A percentile compares a stretch with the other conserved stretches of the same genome.
Evolutionary conservation across 2,888 invertebrate genomes (phyloP).

Genomic region (Acleris cristana): DNA sequence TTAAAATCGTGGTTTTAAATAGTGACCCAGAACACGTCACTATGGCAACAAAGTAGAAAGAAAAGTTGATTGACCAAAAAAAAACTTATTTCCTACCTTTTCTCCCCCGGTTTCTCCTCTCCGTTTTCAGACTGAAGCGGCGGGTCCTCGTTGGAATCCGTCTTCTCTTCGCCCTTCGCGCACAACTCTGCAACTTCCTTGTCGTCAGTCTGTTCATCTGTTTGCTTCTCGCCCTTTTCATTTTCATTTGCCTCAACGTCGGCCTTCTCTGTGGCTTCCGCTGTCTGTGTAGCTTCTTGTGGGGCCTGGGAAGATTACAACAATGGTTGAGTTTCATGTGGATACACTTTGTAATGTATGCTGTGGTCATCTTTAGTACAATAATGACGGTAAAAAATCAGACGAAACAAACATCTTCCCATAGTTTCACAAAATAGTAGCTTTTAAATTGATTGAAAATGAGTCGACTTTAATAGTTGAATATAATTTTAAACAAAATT

Average conservation of each 20-base stretch:
- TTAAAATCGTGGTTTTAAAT: too few species aligned
- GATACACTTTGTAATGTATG: too few species aligned
- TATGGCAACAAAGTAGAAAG: too few species aligned
- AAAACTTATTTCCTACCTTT: slow-evolving; percentile 53
- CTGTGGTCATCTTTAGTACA: not conserved
- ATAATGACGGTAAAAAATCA: too few species aligned
- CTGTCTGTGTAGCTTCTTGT: not conserved
- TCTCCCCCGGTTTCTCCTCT: slow-evolving; percentile 72
- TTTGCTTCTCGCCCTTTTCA: slow-evolving; percentile 2
- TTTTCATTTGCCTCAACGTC: slow-evolving; percentile 6
- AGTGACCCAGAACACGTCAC: too few species aligned
- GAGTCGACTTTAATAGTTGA: too few species aligned
- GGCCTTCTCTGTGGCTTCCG: slow-evolving; percentile 12
- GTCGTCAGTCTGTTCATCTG: slow-evolving; percentile 40
- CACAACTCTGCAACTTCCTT: slow-evolving; percentile 37
- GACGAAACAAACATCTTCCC: too few species aligned
- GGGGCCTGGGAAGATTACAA: not conserved
- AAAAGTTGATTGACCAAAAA: too few species aligned
- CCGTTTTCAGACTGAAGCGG: slow-evolving; percentile 65
- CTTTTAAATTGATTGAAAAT: too few species aligned
- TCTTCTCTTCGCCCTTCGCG: slow-evolving; percentile 32
- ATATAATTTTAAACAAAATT: too few species aligned
- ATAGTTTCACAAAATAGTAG: too few species aligned
- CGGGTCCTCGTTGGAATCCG: slow-evolving; percentile 63
- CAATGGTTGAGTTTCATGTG: not conserved